Evolutionary conservation across 2,113 vertebrate species (phyloP).

Genomic region (Caloenas nicobarica): DNA sequence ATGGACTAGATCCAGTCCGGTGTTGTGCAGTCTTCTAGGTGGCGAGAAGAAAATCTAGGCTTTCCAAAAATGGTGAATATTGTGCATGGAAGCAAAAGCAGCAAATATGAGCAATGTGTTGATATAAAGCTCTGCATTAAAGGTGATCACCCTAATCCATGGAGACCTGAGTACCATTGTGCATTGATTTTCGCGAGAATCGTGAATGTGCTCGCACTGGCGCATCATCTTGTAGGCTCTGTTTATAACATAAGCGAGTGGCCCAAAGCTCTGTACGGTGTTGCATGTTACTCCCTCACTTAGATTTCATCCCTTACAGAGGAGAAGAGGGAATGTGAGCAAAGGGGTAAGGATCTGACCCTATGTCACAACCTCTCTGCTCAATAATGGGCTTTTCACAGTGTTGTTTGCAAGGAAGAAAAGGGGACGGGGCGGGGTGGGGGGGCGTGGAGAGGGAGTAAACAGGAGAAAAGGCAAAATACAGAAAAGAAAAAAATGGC

Average conservation of each 20-base stretch:
- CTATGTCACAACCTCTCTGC: neutral
- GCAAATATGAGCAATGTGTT: neutral
- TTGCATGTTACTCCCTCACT: neutral
- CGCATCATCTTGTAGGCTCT: neutral
- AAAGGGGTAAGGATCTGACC: neutral
- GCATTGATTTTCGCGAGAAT: accelerated
- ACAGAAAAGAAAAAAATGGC: neutral
- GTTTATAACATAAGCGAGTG: accelerated
- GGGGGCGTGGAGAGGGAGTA: neutral
- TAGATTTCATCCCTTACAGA: neutral
- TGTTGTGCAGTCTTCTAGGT: neutral
- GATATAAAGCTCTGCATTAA: neutral
- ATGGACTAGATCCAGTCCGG: neutral
- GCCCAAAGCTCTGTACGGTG: neutral
- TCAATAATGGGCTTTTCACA: constrained; percentile 7
- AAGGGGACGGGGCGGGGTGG: neutral
- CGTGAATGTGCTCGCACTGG: neutral
- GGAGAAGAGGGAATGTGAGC: neutral
- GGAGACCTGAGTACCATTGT: neutral
- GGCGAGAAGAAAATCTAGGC: neutral
- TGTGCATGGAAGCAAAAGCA: neutral
- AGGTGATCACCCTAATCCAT: neutral
- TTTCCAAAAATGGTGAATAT: neutral
- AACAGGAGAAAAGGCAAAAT: neutral
- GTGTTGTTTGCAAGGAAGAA: neutral